These are phyloP conservation scores for Falco novaeseelandiae DNA, from an alignment of 2,797 vertebrate genomes.

Conservation along the genomic window DNA sequence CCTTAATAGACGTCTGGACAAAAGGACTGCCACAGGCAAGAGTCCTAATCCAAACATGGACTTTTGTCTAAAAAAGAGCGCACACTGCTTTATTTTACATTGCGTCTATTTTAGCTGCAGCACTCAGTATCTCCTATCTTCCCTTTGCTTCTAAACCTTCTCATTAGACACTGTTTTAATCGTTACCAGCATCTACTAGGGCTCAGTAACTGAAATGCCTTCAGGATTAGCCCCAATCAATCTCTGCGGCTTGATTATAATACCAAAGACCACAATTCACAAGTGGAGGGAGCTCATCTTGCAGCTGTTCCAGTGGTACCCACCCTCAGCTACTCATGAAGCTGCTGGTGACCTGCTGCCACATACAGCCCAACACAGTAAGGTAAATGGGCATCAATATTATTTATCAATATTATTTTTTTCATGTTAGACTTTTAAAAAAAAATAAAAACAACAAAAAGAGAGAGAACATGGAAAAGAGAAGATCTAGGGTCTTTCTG, in stretches of 20 bases:
- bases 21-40: not conserved
- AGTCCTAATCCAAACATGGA: not conserved
- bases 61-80: not conserved
- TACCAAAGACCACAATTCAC: not conserved
- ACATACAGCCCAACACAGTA: not conserved
- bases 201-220: not conserved
- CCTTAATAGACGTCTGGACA: not conserved
- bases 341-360: not conserved
- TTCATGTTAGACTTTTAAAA: not conserved
- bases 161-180: not conserved
- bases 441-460: fast-evolving
- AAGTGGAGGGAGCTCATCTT: not conserved
- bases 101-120: not conserved
- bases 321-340: not conserved
- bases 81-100: not conserved
- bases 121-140: not conserved
- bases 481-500: fast-evolving
- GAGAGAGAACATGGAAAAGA: not conserved
- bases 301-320: not conserved
- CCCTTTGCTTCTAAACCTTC: not conserved
- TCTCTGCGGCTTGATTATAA: not conserved
- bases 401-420: not conserved
- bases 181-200: not conserved
- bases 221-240: not conserved
- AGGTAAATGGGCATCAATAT: not conserved